Evolutionary conservation across 2,888 invertebrate species (phyloP).

Genomic region (Deroplatys truncata): DNA sequence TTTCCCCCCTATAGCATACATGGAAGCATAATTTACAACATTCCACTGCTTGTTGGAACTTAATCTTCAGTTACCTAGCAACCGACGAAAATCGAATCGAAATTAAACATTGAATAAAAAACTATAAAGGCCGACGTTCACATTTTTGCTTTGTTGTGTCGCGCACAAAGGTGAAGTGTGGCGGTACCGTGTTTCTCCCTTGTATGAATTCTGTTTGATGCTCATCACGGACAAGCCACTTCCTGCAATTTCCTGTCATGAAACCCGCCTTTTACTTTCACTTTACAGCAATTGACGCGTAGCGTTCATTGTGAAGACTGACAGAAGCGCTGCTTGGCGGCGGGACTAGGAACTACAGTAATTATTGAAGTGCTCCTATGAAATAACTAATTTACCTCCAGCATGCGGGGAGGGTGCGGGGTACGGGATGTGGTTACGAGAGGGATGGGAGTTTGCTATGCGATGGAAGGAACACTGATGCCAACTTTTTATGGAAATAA

Average conservation of each 20-base stretch:
- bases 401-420: background rate
- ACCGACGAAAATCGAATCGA: background rate
- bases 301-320: background rate
- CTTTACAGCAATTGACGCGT: background rate
- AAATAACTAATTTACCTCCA: background rate
- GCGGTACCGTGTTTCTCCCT: background rate
- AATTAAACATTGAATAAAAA: background rate
- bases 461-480: background rate
- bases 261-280: background rate
- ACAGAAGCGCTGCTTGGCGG: background rate
- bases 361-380: background rate
- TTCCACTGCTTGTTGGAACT: background rate
- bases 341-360: background rate
- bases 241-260: constrained; percentile 1
- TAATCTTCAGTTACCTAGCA: background rate
- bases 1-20: background rate
- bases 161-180: background rate
- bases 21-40: background rate
- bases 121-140: background rate
- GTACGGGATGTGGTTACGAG: background rate
- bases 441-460: background rate
- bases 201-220: background rate
- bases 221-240: background rate
- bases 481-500: background rate
- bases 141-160: background rate